Evolutionary conservation across 2,113 vertebrate genomes (phyloP).

Genomic region (Nymphicus hollandicus): DNA sequence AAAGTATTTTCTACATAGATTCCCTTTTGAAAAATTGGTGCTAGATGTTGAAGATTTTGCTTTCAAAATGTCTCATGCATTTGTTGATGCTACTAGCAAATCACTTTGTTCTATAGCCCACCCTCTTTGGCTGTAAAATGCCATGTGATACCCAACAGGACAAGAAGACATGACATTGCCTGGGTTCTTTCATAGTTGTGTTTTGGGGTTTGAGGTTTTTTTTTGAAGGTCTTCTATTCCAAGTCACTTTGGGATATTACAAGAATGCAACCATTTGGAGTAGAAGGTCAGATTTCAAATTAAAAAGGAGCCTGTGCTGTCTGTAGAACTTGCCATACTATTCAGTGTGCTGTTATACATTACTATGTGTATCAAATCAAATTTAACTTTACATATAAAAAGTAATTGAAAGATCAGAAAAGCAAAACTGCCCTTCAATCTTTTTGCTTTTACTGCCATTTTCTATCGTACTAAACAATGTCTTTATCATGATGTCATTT

Average conservation of each 20-base stretch:
- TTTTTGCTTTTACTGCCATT: constrained; percentile 45
- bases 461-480: constrained; percentile 40
- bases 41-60: neutral
- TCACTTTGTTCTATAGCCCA: neutral
- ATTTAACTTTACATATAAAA: neutral
- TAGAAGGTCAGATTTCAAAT: neutral
- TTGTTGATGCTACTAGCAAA: neutral
- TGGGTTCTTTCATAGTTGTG: neutral
- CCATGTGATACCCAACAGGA: neutral
- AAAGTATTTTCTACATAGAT: neutral
- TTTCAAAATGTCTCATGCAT: neutral
- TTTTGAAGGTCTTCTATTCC: neutral
- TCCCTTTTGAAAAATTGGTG: neutral
- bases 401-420: constrained; percentile 34
- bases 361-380: neutral
- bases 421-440: constrained; percentile 40
- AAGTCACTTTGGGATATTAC: neutral
- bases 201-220: fast-evolving
- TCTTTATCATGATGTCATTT: constrained; percentile 39
- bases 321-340: neutral
- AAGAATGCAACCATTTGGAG: neutral
- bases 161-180: neutral
- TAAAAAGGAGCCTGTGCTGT: neutral
- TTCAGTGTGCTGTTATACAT: neutral
- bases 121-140: neutral